Evolutionary conservation across 2,113 vertebrate species (phyloP), one percentile per base, ranked within the genome.

Genomic region (Erpornis zantholeuca): DNA sequence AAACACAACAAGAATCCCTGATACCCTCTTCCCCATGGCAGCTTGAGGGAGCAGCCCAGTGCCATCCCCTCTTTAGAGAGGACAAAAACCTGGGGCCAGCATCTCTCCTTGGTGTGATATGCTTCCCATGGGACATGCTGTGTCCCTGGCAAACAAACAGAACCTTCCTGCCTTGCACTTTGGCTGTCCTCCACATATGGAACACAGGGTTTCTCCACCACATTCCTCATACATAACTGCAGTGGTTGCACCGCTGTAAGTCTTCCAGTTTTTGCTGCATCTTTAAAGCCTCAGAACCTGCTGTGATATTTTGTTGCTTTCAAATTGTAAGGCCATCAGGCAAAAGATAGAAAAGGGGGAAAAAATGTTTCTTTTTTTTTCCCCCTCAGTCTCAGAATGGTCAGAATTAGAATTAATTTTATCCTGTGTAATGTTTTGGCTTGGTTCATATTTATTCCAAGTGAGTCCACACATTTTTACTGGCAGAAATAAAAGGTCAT

Each of bases 191-290:
- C 49, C 63, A 29, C 27, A 29, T 21, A 47, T 13, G n/a, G n/a
- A 81, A 21, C 40, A 45, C 47, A 21, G 15, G 14, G 12, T 24
- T n/a, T 25, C 56, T 22, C 7, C 17, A 11, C 17, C 33, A 7
- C 2, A 0, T 10, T 29, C 42, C 10, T 3, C 9, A 2, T 5
- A 5, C 1, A 0, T 3, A 66, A 44, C 44, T 38, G 16, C 33
- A 35, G 16, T 0, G 0, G 44, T 8, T 3, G 3, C 5, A 36
- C 29, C 40, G 38, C 35, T 24, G 10, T 2, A 1, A n/a, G 17
- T 19, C 61, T 75, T 33, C 20, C n/a, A 22, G 21, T 33, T 72
- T 38, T 28, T 59, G 36, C 42, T 5, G 4, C 20, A 23, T 42
- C 38, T 27, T n/a, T 40, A 78, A 80, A 78, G 31, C 52, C 49